A percentile compares a stretch with the other conserved stretches of the same genome.
Evolutionary conservation across 2,113 vertebrate species (phyloP).

Genomic region (Oreochromis tanganicae): DNA sequence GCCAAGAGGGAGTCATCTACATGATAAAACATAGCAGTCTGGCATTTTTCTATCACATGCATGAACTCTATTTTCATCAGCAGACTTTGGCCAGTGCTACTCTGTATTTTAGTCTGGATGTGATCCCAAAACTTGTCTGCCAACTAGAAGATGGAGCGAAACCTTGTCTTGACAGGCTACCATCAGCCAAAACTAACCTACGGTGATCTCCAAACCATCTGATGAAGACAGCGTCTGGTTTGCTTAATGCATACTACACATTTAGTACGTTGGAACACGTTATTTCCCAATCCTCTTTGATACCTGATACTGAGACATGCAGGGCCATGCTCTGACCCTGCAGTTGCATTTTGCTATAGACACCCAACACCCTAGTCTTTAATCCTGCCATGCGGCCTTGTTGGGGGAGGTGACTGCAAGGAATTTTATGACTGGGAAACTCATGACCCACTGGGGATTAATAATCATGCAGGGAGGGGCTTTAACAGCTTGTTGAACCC

Average conservation of each 20-base stretch:
- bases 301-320: constrained; percentile 41
- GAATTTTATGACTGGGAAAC: constrained; percentile 31
- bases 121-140: neutral
- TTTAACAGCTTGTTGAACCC: constrained; percentile 18
- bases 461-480: constrained; percentile 13
- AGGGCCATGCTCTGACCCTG: constrained; percentile 28
- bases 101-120: constrained; percentile 2
- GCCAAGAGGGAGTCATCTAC: constrained; percentile 3
- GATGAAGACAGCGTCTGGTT: neutral
- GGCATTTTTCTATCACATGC: neutral
- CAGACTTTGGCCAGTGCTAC: neutral
- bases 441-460: constrained; percentile 40
- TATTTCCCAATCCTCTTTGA: constrained; percentile 43
- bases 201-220: constrained; percentile 10
- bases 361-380: constrained; percentile 43
- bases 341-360: constrained; percentile 28
- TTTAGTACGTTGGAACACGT: neutral
- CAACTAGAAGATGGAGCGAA: neutral
- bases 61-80: neutral
- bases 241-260: neutral
- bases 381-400: constrained; percentile 2
- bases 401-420: neutral
- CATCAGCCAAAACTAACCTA: neutral
- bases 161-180: neutral
- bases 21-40: constrained; percentile 14